A percentile compares a stretch with the other conserved stretches of the same genome.
Conservation (phyloP, 1,140 invertebrate genomes). For the Parasteatoda tepidariorum region DNA sequence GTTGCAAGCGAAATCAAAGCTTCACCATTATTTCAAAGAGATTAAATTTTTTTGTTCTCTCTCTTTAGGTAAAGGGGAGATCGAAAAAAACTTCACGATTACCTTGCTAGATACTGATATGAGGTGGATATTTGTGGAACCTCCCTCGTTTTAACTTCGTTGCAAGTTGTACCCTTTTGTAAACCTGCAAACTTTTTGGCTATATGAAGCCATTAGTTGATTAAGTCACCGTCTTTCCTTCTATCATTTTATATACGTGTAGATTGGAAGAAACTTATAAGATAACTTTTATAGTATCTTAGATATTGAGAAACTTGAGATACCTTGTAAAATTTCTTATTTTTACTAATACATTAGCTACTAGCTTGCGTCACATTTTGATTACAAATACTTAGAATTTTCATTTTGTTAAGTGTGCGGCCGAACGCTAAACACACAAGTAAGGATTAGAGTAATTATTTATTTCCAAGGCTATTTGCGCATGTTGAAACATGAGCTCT, state of each 20-base stretch:
- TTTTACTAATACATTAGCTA: neutral
- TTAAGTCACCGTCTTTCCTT: conserved; percentile 10
- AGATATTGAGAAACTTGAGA: neutral
- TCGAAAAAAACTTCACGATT: neutral
- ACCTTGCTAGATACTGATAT: neutral
- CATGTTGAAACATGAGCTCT: too few species aligned
- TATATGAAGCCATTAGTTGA: conserved; percentile 21
- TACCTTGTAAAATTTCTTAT: neutral
- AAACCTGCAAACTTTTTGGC: neutral
- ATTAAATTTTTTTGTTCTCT: conserved; percentile 21
- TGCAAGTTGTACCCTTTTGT: conserved; percentile 19
- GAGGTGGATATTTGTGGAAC: neutral
- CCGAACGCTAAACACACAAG: too few species aligned
- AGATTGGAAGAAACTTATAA: neutral
- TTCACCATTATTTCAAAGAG: conserved; percentile 38
- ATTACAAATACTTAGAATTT: too few species aligned
- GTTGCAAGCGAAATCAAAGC: conserved; percentile 21
- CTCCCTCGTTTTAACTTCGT: conserved; percentile 4
- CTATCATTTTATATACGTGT: neutral
- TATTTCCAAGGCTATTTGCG: too few species aligned
- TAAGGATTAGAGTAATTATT: too few species aligned
- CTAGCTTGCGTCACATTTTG: too few species aligned
- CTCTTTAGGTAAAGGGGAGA: neutral
- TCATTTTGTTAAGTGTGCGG: too few species aligned
- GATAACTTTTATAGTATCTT: neutral